Evolutionary conservation across 1,140 invertebrate species (phyloP), one percentile per base, ranked within the genome.

Genomic region (Ectropis grisescens): DNA sequence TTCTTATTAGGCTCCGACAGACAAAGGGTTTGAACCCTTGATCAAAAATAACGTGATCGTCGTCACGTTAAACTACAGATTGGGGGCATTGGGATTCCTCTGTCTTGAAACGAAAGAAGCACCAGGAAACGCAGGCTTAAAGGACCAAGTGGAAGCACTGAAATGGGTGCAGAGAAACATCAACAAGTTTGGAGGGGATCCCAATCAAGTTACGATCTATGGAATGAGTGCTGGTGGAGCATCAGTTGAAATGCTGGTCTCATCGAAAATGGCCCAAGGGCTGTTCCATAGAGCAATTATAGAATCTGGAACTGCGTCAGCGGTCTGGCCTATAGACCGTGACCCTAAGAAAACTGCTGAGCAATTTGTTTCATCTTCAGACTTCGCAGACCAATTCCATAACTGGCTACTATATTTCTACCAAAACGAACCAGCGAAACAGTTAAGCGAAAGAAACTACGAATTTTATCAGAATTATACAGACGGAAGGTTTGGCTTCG

Each of bases 251-350:
- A 44, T 58, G 23, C 54, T 70, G 11, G 33, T 72, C 0, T 29
- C 79, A 0, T 65, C 65, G 9, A 44, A 59, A 2, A 37, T 45
- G 28, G 51, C 58, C 12, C 39, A 51, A 85, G 85, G 84, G 13
- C 53, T 88, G 6, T 89, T 88, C 53, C 72, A 84, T 16, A 74
- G 68, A 58, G 84, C 82, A 0, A 85, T 89, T 22, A 52, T 80
- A 13, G 83, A 86, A 78, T 86, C 86, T 64, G 88, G 87, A n/a
- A 84, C 84, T 6, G 85, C 86, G 11, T 54, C 88, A 5, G 82
- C 82, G 50, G 72, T 85, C 2, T 90, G 87, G 87, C 80, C 86
- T 4, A 61, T 86, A 2, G 67, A 85, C 11, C 46, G 56, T 5
- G 64, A 84, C 29, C 76, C 85, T 0, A 47, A 71, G 7, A 62